Evolutionary conservation across 2,888 invertebrate species (phyloP).

Genomic region (Phaonia tiefii): DNA sequence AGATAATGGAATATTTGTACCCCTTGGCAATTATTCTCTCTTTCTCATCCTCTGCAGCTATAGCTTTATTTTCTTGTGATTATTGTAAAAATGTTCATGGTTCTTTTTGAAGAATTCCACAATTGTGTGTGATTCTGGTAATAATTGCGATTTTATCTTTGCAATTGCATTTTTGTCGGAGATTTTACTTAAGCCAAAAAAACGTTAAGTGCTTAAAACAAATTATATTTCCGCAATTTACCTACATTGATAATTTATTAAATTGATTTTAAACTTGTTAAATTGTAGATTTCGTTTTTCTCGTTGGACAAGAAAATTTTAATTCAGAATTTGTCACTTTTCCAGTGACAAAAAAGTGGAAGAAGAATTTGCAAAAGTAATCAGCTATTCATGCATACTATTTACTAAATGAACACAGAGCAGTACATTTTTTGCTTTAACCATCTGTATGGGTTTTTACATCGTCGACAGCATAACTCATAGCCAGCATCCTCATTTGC

Average conservation of each 20-base stretch:
- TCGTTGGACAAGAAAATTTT: not conserved
- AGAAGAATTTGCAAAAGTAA: constrained; percentile 30
- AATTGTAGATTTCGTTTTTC: not conserved
- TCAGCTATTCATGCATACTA: constrained; percentile 36
- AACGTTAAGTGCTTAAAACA: too few species aligned
- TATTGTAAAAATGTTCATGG: constrained; percentile 35
- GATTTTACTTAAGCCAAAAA: too few species aligned
- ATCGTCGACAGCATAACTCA: too few species aligned
- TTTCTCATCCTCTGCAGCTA: too few species aligned
- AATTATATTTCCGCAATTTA: too few species aligned
- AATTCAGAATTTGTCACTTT: not conserved
- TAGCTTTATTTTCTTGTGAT: constrained; percentile 39
- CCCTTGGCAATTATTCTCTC: constrained; percentile 1
- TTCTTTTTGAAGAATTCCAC: constrained; percentile 2
- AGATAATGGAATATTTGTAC: constrained; percentile 61
- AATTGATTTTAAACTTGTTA: constrained; percentile 25
- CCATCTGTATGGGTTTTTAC: too few species aligned
- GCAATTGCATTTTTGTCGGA: constrained; percentile 29
- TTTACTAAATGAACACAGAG: constrained; percentile 32
- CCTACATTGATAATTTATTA: not conserved
- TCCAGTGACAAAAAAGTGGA: not conserved
- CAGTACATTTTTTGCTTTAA: too few species aligned
- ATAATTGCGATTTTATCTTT: constrained; percentile 52
- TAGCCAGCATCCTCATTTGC: not conserved
- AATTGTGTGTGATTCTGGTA: constrained; percentile 19